These are phyloP conservation scores for Odontocolon sp. DNA, from an alignment of 2,888 invertebrate genomes.

Conservation along the genomic window DNA sequence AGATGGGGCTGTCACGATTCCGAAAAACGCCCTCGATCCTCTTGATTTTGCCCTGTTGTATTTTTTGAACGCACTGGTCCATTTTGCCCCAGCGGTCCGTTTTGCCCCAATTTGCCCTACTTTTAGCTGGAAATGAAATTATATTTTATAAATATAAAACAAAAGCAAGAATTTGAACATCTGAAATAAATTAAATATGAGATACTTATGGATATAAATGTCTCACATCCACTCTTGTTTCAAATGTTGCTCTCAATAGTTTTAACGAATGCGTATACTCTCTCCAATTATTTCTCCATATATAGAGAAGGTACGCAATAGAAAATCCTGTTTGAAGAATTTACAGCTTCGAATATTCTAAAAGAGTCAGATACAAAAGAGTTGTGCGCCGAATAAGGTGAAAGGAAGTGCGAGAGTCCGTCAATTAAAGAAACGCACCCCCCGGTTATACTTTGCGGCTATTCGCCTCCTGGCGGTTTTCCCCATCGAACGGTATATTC, in stretches of 20 bases:
- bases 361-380: background rate
- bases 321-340: background rate
- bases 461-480: background rate
- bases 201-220: too few species aligned
- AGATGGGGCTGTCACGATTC: too few species aligned
- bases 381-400: conserved; percentile 32
- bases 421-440: conserved; percentile 42
- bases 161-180: too few species aligned
- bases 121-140: too few species aligned
- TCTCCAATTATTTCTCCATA: background rate
- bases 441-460: conserved; percentile 9
- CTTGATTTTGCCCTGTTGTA: too few species aligned
- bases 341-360: conserved; percentile 7
- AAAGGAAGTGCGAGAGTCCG: conserved; percentile 27
- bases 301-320: background rate
- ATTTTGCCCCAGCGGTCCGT: too few species aligned
- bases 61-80: too few species aligned
- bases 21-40: too few species aligned
- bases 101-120: too few species aligned
- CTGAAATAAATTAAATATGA: too few species aligned
- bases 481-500: conserved; percentile 30
- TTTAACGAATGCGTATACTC: background rate
- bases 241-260: background rate
- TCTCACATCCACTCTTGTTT: too few species aligned
- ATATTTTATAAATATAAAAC: too few species aligned